Conservation (phyloP, 2,113 vertebrate genomes). For the Notarius quadriscutis region DNA sequence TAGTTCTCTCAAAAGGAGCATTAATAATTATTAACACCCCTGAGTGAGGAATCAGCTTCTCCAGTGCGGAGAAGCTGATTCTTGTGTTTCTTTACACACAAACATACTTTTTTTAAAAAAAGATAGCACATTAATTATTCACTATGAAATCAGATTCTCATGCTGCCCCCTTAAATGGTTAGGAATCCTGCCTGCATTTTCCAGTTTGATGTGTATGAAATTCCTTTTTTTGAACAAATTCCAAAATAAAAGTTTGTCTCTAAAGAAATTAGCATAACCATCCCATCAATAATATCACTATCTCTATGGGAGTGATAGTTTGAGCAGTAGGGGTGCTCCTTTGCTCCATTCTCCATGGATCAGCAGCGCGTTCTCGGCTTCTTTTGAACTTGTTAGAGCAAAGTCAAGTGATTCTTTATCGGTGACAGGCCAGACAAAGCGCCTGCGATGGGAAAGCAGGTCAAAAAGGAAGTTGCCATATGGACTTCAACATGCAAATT, state of each 20-base stretch:
- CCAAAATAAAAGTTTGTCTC: constrained; percentile 81
- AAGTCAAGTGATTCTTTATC: constrained; percentile 98
- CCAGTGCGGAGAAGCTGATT: constrained; percentile 21
- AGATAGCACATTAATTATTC: constrained; percentile 71
- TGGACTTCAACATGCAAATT: constrained; percentile 92
- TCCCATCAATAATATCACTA: constrained; percentile 92
- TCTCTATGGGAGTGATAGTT: constrained; percentile 93
- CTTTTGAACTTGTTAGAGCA: constrained; percentile 98
- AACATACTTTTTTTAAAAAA: constrained; percentile 52
- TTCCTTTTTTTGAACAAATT: constrained; percentile 84
- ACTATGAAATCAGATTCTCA: constrained; percentile 77
- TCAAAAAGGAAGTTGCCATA: constrained; percentile 95
- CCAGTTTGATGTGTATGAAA: constrained; percentile 85
- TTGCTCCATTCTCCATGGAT: constrained; percentile 94
- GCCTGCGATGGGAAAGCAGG: constrained; percentile 89
- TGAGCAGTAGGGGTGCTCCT: constrained; percentile 91
- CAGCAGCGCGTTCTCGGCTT: constrained; percentile 91
- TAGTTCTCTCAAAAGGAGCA: constrained; percentile 37
- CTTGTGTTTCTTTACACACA: constrained; percentile 60
- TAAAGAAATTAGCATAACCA: constrained; percentile 92
- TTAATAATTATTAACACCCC: constrained; percentile 65
- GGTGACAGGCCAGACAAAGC: constrained; percentile 96
- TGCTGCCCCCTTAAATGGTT: constrained; percentile 80
- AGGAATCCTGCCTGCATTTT: constrained; percentile 81
- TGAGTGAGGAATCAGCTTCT: constrained; percentile 39